Evolutionary conservation across 2,113 vertebrate genomes (phyloP), one percentile per base, ranked within the genome.

Genomic region (Colius striatus): DNA sequence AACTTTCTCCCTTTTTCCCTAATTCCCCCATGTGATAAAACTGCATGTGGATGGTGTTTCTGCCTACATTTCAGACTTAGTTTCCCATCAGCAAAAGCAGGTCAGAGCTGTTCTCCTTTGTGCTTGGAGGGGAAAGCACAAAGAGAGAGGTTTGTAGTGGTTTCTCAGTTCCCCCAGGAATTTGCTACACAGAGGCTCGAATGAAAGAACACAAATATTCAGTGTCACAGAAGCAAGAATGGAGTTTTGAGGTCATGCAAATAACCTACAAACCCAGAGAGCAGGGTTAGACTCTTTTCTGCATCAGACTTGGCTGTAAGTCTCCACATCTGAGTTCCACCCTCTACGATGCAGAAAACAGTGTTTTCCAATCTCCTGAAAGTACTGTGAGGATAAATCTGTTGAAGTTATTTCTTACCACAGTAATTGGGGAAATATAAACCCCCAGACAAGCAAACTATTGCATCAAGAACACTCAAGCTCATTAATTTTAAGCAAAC

Each of bases 261-360:
- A 68, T 78, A 75, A 75, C 83, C 83, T 92, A 86, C 83, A 92
- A 96, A 86, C 58, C 60, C 85, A 50, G 71, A 92, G 58, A 81
- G 19, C 0, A 0, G 29, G 29, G 34, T 78, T 87, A 53, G 92
- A 81, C 50, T 95, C 47, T 66, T 86, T 79, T 85, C 48, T 61
- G 51, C 71, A 43, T 38, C 81, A 82, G 62, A 53, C 45, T 70
- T 4, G 2, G 25, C n/a, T 4, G 0, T 45, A 62, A 71, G 30
- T 73, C 38, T 68, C 51, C 51, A 4, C 5, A 54, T 32, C 26
- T 57, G 50, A 70, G 12, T 50, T 48, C 22, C 34, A 23, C 34
- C 55, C 8, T 73, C 38, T 32, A 50, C 1, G 1, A 14, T 8
- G 6, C 47, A 50, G 66, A 21, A 51, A 8, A 43, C 18, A 14